These are phyloP conservation scores for Ophthalmolycus amberensis DNA, from an alignment of 2,113 vertebrate species.

Conservation along the genomic window DNA sequence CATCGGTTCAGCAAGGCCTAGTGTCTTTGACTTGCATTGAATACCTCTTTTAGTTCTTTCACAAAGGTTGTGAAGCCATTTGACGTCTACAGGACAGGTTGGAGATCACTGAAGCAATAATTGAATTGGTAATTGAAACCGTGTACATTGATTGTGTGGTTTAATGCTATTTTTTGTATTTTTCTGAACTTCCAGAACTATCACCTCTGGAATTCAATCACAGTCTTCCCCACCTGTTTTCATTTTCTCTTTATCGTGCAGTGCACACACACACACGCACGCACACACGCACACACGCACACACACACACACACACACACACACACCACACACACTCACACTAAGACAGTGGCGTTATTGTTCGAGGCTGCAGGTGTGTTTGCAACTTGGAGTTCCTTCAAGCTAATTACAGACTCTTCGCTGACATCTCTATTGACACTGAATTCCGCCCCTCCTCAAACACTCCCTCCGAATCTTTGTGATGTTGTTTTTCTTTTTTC, in stretches of 20 bases:
- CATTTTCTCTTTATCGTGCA: conserved; percentile 7
- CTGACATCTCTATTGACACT: conserved; percentile 67
- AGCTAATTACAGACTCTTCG: conserved; percentile 60
- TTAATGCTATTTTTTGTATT: conserved; percentile 22
- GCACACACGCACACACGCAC: not conserved
- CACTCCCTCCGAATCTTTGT: conserved; percentile 41
- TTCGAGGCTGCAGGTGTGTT: conserved; percentile 72
- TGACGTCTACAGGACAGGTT: not conserved
- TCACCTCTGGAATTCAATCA: conserved; percentile 36
- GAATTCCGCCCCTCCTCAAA: conserved; percentile 46
- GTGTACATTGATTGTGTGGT: not conserved
- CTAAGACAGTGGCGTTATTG: conserved; percentile 65
- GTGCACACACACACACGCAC: not conserved
- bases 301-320: conserved; percentile 1
- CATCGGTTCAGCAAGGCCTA: not conserved
- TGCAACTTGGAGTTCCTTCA: conserved; percentile 54
- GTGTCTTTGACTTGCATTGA: conserved; percentile 10
- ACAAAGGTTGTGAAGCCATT: conserved; percentile 2
- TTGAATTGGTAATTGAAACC: conserved; percentile 1
- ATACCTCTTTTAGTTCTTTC: not conserved
- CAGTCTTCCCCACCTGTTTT: conserved; percentile 40
- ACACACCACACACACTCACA: not conserved
- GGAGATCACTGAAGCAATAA: not conserved
- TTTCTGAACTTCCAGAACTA: conserved; percentile 17
- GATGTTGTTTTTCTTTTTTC: conserved; percentile 13